Evolutionary conservation across 2,797 vertebrate species (phyloP).

Genomic region (Dicrostonyx torquatus): DNA sequence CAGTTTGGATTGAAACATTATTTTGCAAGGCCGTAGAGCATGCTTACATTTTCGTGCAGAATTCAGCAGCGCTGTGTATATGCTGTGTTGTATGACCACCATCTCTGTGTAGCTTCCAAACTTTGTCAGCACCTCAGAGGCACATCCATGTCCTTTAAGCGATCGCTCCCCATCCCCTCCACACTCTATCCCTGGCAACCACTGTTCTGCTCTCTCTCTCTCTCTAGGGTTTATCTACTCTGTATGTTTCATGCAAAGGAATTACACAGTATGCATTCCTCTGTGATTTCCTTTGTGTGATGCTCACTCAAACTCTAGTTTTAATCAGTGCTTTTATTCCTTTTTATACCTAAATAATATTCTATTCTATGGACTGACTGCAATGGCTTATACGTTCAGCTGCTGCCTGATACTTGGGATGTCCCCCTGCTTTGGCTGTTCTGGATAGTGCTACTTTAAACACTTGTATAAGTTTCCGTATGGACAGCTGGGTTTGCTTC

Average conservation of each 20-base stretch:
- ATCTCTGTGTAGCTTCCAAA: neutral
- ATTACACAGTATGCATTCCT: neutral
- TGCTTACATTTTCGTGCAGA: neutral
- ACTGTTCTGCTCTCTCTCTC: neutral
- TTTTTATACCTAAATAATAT: neutral
- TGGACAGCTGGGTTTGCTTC: constrained; percentile 21
- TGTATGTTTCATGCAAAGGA: neutral
- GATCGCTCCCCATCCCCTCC: neutral
- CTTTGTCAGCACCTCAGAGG: neutral
- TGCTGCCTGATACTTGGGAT: neutral
- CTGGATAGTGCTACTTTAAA: neutral
- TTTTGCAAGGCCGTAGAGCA: neutral
- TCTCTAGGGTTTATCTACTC: neutral
- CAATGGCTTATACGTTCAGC: neutral
- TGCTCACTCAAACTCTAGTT: neutral
- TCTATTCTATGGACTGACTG: neutral
- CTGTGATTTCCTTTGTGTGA: neutral
- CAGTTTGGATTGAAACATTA: neutral
- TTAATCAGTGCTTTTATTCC: neutral
- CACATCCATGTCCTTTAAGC: neutral
- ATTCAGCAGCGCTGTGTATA: neutral
- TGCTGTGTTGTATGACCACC: neutral
- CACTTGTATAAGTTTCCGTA: neutral
- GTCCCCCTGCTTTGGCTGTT: neutral
- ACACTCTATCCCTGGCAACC: neutral